A percentile compares a stretch with the other conserved stretches of the same genome.
Conservation (phyloP, 1,140 invertebrate species). For the Lepeophtheirus salmonis region DNA sequence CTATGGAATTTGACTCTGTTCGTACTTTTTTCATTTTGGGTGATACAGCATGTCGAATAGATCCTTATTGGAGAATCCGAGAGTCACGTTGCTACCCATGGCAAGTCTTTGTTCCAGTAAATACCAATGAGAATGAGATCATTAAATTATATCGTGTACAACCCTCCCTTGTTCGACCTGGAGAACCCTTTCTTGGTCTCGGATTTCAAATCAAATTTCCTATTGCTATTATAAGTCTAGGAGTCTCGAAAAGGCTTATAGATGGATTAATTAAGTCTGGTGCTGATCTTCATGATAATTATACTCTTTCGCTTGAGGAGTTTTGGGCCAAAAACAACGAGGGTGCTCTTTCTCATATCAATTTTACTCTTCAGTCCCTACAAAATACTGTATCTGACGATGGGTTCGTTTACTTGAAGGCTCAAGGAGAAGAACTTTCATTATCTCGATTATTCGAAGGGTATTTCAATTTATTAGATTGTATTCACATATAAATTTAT, state of each 20-base stretch:
- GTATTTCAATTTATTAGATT: background rate
- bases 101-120: slow-evolving; percentile 9
- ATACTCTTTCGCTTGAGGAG: background rate
- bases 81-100: slow-evolving; percentile 3
- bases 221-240: background rate
- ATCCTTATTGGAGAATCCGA: slow-evolving; percentile 6
- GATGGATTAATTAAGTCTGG: background rate
- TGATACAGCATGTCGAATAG: background rate
- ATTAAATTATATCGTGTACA: background rate
- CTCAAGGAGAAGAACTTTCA: background rate
- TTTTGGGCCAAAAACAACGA: background rate
- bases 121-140: background rate
- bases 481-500: background rate
- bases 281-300: background rate
- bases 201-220: slow-evolving; percentile 10
- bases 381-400: background rate
- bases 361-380: background rate
- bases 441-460: background rate
- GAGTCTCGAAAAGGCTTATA: background rate
- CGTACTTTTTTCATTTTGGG: background rate
- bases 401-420: slow-evolving; percentile 6
- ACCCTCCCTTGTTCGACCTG: background rate
- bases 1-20: background rate
- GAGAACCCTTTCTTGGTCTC: background rate
- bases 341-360: background rate